These are phyloP conservation scores for Theonella swinhoei DNA, from an alignment of 37 sponge, comb jelly and placozoan species.

Conservation along the genomic window DNA sequence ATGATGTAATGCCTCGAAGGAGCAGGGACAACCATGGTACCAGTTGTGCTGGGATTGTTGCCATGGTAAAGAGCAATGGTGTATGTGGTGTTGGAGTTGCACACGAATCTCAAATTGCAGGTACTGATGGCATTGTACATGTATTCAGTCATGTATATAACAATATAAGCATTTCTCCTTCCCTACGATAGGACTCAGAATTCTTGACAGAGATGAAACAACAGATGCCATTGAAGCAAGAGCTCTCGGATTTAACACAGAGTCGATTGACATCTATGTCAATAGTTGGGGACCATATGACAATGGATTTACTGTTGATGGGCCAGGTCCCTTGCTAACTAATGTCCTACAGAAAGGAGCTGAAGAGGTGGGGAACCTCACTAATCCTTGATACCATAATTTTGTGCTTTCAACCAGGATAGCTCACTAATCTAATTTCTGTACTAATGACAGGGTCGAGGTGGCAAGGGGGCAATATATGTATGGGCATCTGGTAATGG, in stretches of 20 bases:
- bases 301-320: slow-evolving; percentile 82
- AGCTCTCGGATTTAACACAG: slow-evolving; percentile 56
- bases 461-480: slow-evolving; percentile 84
- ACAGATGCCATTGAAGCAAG: slow-evolving; percentile 83
- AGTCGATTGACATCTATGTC: slow-evolving; percentile 87
- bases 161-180: neutral
- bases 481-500: slow-evolving; percentile 99
- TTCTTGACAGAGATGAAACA: slow-evolving; percentile 13
- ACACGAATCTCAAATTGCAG: slow-evolving; percentile 81
- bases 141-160: neutral
- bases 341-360: slow-evolving; percentile 52
- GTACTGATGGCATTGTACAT: slow-evolving; percentile 8
- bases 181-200: slow-evolving; percentile 28
- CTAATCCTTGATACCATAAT: neutral
- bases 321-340: slow-evolving; percentile 79
- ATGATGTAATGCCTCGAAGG: slow-evolving; percentile 69
- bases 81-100: slow-evolving; percentile 85
- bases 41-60: slow-evolving; percentile 88
- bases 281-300: slow-evolving; percentile 95
- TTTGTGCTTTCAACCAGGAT: neutral
- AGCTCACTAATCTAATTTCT: neutral
- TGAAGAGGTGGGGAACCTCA: neutral
- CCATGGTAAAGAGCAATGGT: slow-evolving; percentile 74
- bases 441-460: slow-evolving; percentile 64
- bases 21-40: slow-evolving; percentile 87